Percentiles rank a stretch among this genome's conserved stretches.
phyloP scores from a whole-genome alignment of 1,140 invertebrate genomes.

The Eriocheir sinensis region DNA sequence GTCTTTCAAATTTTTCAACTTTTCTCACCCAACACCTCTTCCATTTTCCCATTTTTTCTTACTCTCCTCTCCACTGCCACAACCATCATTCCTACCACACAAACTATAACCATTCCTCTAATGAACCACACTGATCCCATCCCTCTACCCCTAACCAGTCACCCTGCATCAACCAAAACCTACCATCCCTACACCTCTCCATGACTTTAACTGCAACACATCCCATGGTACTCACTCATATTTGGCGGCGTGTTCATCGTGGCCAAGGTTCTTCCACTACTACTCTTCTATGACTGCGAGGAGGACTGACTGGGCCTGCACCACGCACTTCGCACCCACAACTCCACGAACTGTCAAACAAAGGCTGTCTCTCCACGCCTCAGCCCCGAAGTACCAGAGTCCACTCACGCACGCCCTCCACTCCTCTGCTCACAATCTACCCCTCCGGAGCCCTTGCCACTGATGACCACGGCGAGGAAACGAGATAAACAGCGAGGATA shows the following conservation, averaged over 20 bases:
- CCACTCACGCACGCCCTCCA: neutral
- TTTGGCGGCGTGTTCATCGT: conserved; percentile 48
- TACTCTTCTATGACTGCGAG: too few relatives aligned
- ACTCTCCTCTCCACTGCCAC: neutral
- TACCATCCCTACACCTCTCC: neutral
- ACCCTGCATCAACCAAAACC: neutral
- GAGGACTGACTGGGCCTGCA: neutral
- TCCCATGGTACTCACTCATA: conserved; percentile 36
- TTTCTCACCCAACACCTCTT: neutral
- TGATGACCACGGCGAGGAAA: neutral
- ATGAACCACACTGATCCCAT: neutral
- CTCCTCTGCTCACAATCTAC: neutral
- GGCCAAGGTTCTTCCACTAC: neutral
- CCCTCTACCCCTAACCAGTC: too few relatives aligned
- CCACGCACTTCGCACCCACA: neutral
- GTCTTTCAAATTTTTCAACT: too few relatives aligned
- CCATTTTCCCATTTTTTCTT: neutral
- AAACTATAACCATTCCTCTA: too few relatives aligned
- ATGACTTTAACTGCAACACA: neutral
- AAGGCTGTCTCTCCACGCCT: neutral
- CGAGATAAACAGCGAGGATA: neutral
- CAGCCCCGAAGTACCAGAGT: neutral
- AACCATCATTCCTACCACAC: neutral
- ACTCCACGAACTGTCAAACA: conserved; percentile 56
- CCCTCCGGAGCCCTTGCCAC: neutral